These are phyloP conservation scores for Potorous gilbertii DNA, from an alignment of 2,797 vertebrate genomes.

Conservation along the genomic window DNA sequence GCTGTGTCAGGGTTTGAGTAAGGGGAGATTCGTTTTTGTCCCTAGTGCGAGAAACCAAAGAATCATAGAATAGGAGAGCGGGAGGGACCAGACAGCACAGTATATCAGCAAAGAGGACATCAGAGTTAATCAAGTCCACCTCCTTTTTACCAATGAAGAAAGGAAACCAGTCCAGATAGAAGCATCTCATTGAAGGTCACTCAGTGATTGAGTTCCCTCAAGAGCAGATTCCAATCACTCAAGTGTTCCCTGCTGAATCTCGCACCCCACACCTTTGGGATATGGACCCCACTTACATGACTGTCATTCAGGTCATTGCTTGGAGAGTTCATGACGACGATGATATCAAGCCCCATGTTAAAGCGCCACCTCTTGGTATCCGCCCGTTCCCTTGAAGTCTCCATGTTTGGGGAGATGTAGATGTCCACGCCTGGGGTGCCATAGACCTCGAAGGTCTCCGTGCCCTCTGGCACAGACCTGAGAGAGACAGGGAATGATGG, in stretches of 20 bases:
- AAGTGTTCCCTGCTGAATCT: not conserved
- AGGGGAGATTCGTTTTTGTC: not conserved
- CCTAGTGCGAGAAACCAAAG: not conserved
- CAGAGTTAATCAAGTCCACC: not conserved
- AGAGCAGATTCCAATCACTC: not conserved
- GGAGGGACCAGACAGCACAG: not conserved
- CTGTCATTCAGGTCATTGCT: conserved; percentile 75
- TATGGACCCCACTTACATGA: conserved; percentile 59
- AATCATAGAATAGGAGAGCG: not conserved
- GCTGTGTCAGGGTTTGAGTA: too few species aligned
- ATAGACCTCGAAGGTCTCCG: conserved; percentile 72
- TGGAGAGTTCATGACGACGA: conserved; percentile 76
- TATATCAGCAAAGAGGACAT: not conserved
- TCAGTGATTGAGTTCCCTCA: not conserved
- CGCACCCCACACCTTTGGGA: fast-evolving
- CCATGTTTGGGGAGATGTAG: conserved; percentile 44
- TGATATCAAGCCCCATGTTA: conserved; percentile 47
- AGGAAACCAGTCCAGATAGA: too few species aligned
- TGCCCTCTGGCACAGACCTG: conserved; percentile 73
- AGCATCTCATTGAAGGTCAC: not conserved
- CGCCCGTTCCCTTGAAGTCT: conserved; percentile 35
- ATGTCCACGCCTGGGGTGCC: conserved; percentile 62
- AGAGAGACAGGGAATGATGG: not conserved
- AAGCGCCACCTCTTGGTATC: conserved; percentile 65
- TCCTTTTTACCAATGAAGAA: not conserved